Conservation (phyloP, 2,888 invertebrate genomes). For the Molorchus minor region DNA sequence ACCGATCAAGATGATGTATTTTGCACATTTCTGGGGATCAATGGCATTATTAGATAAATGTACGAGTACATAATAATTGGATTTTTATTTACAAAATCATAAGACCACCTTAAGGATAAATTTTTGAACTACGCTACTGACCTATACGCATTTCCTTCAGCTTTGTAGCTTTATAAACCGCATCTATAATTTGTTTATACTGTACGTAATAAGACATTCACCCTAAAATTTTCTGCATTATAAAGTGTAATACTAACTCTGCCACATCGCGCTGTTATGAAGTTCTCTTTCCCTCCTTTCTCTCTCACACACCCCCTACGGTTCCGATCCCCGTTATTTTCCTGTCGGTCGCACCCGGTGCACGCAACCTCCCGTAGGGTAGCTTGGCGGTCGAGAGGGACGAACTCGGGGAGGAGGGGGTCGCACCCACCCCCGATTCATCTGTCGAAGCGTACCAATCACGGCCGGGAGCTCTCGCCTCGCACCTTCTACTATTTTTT, state of each 20-base stretch:
- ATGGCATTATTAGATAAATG: no score
- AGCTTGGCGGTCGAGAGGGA: slow-evolving; percentile 36
- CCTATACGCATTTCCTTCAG: background rate
- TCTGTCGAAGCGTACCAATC: slow-evolving; percentile 50
- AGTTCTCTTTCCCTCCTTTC: slow-evolving; percentile 45
- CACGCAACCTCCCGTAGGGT: slow-evolving; percentile 48
- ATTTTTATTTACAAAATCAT: background rate
- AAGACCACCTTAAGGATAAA: background rate
- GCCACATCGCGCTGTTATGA: slow-evolving; percentile 19
- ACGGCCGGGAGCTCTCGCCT: slow-evolving; percentile 14
- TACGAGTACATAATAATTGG: background rate
- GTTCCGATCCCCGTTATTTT: slow-evolving; percentile 57
- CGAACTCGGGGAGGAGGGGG: slow-evolving; percentile 24
- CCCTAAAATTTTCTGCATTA: slow-evolving; percentile 23
- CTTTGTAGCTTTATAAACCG: slow-evolving; percentile 7
- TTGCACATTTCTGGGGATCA: no score
- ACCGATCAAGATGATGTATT: no score
- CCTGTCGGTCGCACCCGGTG: slow-evolving; percentile 62
- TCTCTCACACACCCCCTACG: slow-evolving; percentile 28
- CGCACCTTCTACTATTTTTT: slow-evolving; percentile 2
- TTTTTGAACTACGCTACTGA: background rate
- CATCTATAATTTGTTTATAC: slow-evolving; percentile 21
- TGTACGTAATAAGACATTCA: slow-evolving; percentile 28
- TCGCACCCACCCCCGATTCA: slow-evolving; percentile 46
- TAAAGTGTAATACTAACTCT: slow-evolving; percentile 29